Conservation (phyloP, 2,113 vertebrate species). For the Menura novaehollandiae region DNA sequence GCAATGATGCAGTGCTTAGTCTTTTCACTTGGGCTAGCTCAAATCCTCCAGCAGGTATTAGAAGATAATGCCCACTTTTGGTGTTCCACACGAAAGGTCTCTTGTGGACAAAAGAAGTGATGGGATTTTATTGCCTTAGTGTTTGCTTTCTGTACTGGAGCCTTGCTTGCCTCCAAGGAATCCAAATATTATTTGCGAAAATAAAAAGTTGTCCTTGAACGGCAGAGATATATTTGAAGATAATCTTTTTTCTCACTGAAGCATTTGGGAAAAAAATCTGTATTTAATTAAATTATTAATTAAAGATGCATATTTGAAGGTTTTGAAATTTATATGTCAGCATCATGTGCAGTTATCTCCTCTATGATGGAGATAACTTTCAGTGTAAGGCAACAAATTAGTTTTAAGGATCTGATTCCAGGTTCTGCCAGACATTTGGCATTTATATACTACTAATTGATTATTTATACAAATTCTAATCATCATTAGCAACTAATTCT, state of each 20-base stretch:
- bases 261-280: background rate
- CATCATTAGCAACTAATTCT: background rate
- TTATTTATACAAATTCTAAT: background rate
- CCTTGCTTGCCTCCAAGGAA: background rate
- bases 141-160: background rate
- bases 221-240: background rate
- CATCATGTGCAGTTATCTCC: background rate
- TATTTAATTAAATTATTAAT: background rate
- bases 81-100: conserved; percentile 7
- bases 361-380: background rate
- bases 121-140: conserved; percentile 1
- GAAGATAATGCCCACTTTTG: conserved; percentile 31
- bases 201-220: background rate
- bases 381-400: background rate
- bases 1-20: conserved; percentile 31
- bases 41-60: conserved; percentile 25
- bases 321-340: background rate
- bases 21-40: conserved; percentile 16
- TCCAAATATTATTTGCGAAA: background rate
- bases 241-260: background rate
- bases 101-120: background rate
- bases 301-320: background rate
- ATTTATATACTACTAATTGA: background rate
- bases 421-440: background rate
- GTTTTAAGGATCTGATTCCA: background rate